These are phyloP conservation scores for Phrynosoma platyrhinos DNA, from an alignment of 2,113 vertebrate species.

Conservation along the genomic window DNA sequence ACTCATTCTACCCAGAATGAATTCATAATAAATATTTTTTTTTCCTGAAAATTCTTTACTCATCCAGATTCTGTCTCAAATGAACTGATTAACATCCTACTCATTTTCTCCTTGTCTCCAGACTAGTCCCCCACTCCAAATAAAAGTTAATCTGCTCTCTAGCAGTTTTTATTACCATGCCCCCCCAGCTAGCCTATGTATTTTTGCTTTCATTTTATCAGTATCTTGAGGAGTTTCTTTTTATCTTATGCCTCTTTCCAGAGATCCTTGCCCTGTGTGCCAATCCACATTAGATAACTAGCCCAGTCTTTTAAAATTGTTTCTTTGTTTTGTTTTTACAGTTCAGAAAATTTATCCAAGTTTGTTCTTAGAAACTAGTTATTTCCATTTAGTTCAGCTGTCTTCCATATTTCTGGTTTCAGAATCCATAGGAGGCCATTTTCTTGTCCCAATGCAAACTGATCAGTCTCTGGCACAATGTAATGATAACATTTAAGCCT, in stretches of 20 bases:
- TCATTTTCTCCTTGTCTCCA: too few species aligned
- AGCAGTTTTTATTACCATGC: too few species aligned
- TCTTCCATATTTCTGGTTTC: neutral
- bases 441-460: neutral
- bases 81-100: too few species aligned
- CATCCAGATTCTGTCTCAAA: too few species aligned
- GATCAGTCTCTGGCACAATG: neutral
- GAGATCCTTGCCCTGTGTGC: neutral
- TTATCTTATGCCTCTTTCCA: neutral
- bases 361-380: neutral
- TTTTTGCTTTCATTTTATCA: too few species aligned
- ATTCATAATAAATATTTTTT: too few species aligned
- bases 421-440: neutral
- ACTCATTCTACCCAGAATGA: too few species aligned
- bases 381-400: neutral
- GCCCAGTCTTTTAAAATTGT: neutral
- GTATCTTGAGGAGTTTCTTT: neutral
- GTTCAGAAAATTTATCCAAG: neutral
- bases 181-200: too few species aligned
- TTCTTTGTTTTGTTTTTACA: neutral
- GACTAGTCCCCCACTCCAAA: too few species aligned
- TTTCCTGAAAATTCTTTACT: too few species aligned
- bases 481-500: neutral
- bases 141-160: too few species aligned
- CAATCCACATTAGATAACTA: neutral